phyloP scores from a whole-genome alignment of 2,888 invertebrate species.

The Eilema griseolum region DNA sequence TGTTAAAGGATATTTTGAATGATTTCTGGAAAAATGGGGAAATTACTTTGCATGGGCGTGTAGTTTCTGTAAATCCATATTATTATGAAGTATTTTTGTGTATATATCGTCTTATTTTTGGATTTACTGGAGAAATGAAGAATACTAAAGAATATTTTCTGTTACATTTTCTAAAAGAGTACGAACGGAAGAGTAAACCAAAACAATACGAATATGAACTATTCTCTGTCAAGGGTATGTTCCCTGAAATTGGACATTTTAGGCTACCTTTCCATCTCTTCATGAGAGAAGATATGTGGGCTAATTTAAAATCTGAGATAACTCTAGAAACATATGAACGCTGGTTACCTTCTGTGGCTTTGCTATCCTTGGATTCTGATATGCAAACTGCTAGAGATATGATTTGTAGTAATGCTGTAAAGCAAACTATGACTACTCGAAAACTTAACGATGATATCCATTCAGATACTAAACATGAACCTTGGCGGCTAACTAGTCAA shows the following conservation, averaged over 20 bases:
- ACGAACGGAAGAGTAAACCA: constrained; percentile 75
- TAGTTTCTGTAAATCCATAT: constrained; percentile 80
- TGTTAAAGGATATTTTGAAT: constrained; percentile 73
- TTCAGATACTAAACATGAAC: constrained; percentile 68
- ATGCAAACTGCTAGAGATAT: constrained; percentile 82
- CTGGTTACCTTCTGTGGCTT: constrained; percentile 78
- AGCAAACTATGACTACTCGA: constrained; percentile 84
- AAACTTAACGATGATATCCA: constrained; percentile 66
- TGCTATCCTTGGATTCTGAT: constrained; percentile 77
- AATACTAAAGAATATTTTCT: constrained; percentile 78
- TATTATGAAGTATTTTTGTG: constrained; percentile 82
- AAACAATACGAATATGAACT: constrained; percentile 83
- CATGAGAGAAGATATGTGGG: constrained; percentile 83
- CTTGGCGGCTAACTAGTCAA: constrained; percentile 76
- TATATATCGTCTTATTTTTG: constrained; percentile 75
- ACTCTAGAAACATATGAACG: constrained; percentile 82
- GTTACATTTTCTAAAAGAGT: constrained; percentile 78
- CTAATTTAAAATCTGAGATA: constrained; percentile 83
- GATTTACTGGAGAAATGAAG: constrained; percentile 61
- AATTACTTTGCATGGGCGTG: constrained; percentile 77
- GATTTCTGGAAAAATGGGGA: constrained; percentile 85
- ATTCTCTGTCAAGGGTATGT: constrained; percentile 82
- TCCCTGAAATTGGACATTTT: constrained; percentile 83
- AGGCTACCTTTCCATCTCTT: constrained; percentile 83
- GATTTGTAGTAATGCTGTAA: constrained; percentile 85